Evolutionary conservation across 2,113 vertebrate genomes (phyloP), one percentile per base, ranked within the genome.

Genomic region (Proteles cristata): DNA sequence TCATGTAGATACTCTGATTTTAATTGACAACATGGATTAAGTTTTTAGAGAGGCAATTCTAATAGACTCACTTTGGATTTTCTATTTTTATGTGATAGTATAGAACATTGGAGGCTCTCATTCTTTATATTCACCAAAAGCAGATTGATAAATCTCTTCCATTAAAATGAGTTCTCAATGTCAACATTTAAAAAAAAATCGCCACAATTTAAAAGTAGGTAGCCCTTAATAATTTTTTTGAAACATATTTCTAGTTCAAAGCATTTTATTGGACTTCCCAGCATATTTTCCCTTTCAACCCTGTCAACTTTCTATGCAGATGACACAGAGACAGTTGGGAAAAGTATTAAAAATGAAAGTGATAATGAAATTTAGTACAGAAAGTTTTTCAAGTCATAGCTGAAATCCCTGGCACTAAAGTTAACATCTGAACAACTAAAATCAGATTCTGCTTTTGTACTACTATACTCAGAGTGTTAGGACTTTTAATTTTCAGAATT

Each of bases 1-100:
- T 90, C 33, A 17, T 94, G 31, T 89, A 96, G 86, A 90, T 88
- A 65, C 77, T 92, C 68, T 48, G 69, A 12, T 97, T 96, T 97
- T 97, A 94, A 95, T 87, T 97, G 93, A 88, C 90, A 71, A 61
- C 8, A 26, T 17, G 55, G 48, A 65, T 86, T 43, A 95, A 93
- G 68, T 80, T 96, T 94, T 88, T 48, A 83, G 81, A 66, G 65
- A 83, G n/a, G 14, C 77, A 82, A 4, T 93, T 95, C 61, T 90
- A 80, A 92, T 65, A 91, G 68, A 31, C 68, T 96, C 43, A 88
- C 48, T 91, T 96, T 81, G 81, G 58, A 71, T 86, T 97, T 96
- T 90, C 76, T 82, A 1, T 83, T 91, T 97, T 93, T 71, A 65
- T 63, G 0, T 92, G 63, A 43, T 4, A 83, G 33, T 90, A 63